Evolutionary conservation across 2,797 vertebrate genomes (phyloP).

Genomic region (Hephaestus fuliginosus): DNA sequence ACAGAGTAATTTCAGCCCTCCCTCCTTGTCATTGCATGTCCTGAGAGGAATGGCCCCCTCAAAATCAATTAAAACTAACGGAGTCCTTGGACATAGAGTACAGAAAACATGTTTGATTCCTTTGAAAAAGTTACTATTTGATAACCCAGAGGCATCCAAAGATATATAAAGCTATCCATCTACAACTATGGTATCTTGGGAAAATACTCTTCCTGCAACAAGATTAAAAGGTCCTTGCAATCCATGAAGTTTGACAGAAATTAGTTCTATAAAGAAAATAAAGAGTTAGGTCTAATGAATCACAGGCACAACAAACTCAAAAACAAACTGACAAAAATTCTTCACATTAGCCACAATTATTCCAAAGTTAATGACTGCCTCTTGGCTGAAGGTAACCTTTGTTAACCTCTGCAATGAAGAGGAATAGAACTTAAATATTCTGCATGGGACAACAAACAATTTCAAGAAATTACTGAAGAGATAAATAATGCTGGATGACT

Average conservation of each 20-base stretch:
- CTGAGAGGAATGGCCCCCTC: background rate
- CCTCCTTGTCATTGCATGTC: background rate
- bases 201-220: background rate
- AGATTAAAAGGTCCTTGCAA: background rate
- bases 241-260: background rate
- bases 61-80: slow-evolving; percentile 15
- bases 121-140: slow-evolving; percentile 1
- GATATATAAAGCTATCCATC: background rate
- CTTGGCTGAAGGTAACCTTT: background rate
- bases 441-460: background rate
- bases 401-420: background rate
- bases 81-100: background rate
- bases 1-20: slow-evolving; percentile 9
- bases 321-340: background rate
- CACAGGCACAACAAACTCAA: background rate
- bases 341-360: background rate
- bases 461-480: background rate
- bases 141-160: background rate
- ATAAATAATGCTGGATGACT: background rate
- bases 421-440: background rate
- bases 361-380: background rate
- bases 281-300: background rate
- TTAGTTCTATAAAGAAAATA: background rate
- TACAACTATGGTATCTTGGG: background rate
- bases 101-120: background rate